A percentile compares a stretch with the other conserved stretches of the same genome.
These are phyloP conservation scores for Unio delphinus DNA, from an alignment of 2,888 invertebrate species.

Conservation along the genomic window DNA sequence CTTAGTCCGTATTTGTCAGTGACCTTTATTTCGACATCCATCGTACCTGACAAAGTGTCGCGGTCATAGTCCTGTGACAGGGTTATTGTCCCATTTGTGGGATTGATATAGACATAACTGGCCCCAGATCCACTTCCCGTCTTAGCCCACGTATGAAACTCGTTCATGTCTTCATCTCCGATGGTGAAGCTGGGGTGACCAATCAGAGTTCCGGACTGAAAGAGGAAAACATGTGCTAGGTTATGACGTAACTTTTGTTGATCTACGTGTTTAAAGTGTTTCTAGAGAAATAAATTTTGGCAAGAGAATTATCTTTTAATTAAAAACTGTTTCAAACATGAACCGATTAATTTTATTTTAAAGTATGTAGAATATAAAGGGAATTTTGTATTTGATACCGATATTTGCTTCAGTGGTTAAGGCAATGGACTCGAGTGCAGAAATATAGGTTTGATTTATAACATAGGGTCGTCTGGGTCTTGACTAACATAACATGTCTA, in stretches of 20 bases:
- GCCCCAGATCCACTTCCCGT: slow-evolving; percentile 15
- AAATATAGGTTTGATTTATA: no score
- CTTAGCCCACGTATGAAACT: slow-evolving; percentile 20
- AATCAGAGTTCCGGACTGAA: slow-evolving; percentile 20
- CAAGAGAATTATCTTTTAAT: no score
- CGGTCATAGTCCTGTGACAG: slow-evolving; percentile 17
- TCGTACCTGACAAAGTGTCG: slow-evolving; percentile 5
- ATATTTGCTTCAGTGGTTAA: no score
- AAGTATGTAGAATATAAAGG: no score
- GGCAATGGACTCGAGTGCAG: no score
- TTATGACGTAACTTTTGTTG: background rate
- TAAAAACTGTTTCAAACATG: no score
- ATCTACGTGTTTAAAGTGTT: no score
- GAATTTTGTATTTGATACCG: no score
- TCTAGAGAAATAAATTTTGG: no score
- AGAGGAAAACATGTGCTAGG: background rate
- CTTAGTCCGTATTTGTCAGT: slow-evolving; percentile 15
- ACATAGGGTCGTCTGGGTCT: no score
- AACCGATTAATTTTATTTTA: no score
- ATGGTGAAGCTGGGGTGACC: slow-evolving; percentile 25
- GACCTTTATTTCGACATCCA: slow-evolving; percentile 12
- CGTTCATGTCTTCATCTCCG: slow-evolving; percentile 16
- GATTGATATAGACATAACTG: slow-evolving; percentile 13
- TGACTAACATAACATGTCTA: no score
- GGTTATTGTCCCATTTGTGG: slow-evolving; percentile 16